Conservation (phyloP, 1,140 invertebrate species). For the Saxidomus purpurata region DNA sequence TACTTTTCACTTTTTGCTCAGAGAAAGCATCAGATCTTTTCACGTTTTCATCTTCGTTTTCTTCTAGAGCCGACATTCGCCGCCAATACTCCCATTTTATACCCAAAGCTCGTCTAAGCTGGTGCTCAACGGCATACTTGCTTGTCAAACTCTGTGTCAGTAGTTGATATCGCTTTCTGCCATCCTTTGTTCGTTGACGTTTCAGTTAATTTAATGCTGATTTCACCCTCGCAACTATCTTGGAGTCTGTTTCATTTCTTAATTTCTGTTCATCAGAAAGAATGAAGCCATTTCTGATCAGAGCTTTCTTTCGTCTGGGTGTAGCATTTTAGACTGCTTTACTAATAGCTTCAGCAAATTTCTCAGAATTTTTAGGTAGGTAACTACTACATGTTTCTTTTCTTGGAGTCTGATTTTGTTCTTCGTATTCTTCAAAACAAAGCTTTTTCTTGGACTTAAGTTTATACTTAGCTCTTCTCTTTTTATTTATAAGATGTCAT, state of each 20-base stretch:
- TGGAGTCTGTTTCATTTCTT: conserved; percentile 5
- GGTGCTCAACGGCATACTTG: conserved; percentile 29
- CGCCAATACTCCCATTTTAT: conserved; percentile 54
- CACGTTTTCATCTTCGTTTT: not conserved
- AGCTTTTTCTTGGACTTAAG: not conserved
- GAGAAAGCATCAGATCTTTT: conserved; percentile 46
- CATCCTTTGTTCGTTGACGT: conserved; percentile 3
- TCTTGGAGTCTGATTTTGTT: not conserved
- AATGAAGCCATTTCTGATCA: not conserved
- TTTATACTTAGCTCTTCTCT: conserved; percentile 22
- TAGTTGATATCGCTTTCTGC: conserved; percentile 14
- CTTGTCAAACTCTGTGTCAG: not conserved
- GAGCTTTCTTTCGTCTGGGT: conserved; percentile 20
- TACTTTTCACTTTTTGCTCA: not conserved
- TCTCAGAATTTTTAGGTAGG: conserved; percentile 22
- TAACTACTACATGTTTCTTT: not conserved
- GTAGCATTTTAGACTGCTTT: conserved; percentile 12
- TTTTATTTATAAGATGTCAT: not conserved
- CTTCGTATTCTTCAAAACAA: not conserved
- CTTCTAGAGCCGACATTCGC: not conserved
- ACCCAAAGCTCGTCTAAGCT: not conserved
- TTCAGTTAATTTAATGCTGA: conserved; percentile 1
- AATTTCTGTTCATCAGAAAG: conserved; percentile 13
- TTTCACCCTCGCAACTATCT: conserved; percentile 40
- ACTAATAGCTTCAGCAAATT: conserved; percentile 40